Base-by-base conservation (phyloP, 1,140 invertebrate genomes). In the Drosophila biarmipes region DNA sequence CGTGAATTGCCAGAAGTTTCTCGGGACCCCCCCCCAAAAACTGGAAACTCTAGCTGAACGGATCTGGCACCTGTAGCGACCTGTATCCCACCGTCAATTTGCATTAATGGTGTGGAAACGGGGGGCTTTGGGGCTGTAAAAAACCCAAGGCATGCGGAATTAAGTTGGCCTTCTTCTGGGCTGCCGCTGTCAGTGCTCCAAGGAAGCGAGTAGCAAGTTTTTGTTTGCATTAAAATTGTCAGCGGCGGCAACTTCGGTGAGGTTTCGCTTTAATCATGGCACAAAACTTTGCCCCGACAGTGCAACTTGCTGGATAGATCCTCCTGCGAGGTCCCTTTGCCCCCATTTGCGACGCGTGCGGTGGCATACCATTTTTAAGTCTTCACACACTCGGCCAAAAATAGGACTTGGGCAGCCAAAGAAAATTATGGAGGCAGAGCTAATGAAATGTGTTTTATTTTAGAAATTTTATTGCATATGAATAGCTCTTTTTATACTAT, bases 161-260 rank as follows among this genome's bases (percentile, higher is more conserved):
- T 63, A 75, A 80, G 49, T 76, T 80, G 63, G 62, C 58, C 63
- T 56, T 74, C 34, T 54, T 73, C 59, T 68, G 48, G 27, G 38
- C 31, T n/a, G 46, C 29, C 24, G 40, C 66, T 69, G 31, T 54
- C 61, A 53, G 52, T 34, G 48, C 15, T 43, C 38, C 48, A 12
- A 29, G 15, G 37, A 21, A 17, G 37, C 12, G 37, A 55, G 42
- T 31, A 53, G 21, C 12, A 69, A 68, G 49, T 69, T 69, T 69
- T 69, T 69, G 66, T 69, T 80, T 68, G 82, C 46, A 87, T 86
- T 87, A 81, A 82, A 75, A 78, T 59, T 87, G 81, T 86, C 81
- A 86, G 82, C 78, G 66, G 29, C 21, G 66, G 63, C 63, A 62
- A 79, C 40, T 79, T 78, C 72, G 75, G 52, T 48, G 75, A 61